Base-by-base conservation (phyloP, 2,113 vertebrate species). In the Lepidiolamprologus cunningtoni region DNA sequence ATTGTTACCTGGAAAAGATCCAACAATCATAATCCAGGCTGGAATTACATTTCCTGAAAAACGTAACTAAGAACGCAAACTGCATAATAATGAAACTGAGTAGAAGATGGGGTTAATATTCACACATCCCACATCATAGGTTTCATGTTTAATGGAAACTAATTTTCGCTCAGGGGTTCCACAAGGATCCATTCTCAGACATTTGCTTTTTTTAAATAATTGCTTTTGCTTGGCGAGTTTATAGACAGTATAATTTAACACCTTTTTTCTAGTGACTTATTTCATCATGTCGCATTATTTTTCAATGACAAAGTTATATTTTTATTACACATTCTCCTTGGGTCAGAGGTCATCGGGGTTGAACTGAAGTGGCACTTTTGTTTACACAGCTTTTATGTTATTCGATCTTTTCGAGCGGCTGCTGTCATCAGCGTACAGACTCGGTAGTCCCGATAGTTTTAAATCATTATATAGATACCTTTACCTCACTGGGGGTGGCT, bases 331-430 rank as follows among this genome's bases (percentile, higher is more conserved):
- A 31, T 31, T 31, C 9, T 19, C 26, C 1, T 28, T 0, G 3
- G 14, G 42, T 76, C 26, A 31, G 9, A 50, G 17, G 9, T 47
- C 21, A 11, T 17, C 0, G 4, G 14, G 33, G 0, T 66, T 13
- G 61, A 66, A 37, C 61, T 16, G 3, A 71, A 71, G 66, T 71
- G 8, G n/a, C 14, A 76, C 14, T 47, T 47, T 71, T 9, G 23
- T 47, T 42, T 45, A 47, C 40, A 26, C 68, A 28, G 40, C 14
- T 73, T 45, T 73, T 45, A 66, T 71, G 8, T 28, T 28, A 47
- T 17, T 19, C 14, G 1, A 0, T 11, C 40, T 76, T 76, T 28
- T 76, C 9, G 2, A 26, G 21, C 6, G 1, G 21, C 68, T 76
- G 14, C 68, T 45, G 23, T 73, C 21, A 73, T 45, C 21, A 45